These are phyloP conservation scores for Chinchilla lanigera DNA, from an alignment of 2,113 vertebrate genomes.

Conservation along the genomic window DNA sequence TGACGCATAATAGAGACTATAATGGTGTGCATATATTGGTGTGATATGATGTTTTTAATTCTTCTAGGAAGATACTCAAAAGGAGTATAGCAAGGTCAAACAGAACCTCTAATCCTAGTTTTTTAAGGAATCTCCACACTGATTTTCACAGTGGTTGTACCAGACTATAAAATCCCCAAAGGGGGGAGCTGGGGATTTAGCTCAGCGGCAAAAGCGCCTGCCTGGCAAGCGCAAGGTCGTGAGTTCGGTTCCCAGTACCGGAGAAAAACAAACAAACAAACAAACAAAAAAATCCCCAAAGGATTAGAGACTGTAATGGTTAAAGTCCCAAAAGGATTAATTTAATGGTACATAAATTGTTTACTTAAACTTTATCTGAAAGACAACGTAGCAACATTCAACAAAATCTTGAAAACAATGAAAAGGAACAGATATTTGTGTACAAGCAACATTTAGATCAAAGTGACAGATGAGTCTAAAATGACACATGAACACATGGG, in stretches of 20 bases:
- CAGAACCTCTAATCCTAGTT: no score
- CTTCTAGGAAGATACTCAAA: no score
- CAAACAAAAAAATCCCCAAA: background rate
- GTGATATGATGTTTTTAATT: no score
- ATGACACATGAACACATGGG: background rate
- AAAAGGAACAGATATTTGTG: background rate
- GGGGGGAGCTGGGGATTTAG: no score
- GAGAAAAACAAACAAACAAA: no score
- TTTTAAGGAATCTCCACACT: no score
- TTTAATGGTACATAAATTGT: conserved; percentile 1
- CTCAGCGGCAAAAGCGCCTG: no score
- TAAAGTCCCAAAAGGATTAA: background rate
- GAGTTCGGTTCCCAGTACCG: no score
- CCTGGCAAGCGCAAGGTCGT: no score
- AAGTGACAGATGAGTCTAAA: background rate
- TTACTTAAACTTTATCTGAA: conserved; percentile 37
- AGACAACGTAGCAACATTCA: conserved; percentile 22
- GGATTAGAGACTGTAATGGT: background rate
- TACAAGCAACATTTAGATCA: background rate
- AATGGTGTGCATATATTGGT: background rate
- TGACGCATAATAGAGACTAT: background rate
- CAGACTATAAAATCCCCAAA: no score
- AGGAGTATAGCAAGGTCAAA: no score
- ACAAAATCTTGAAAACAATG: conserved; percentile 18
- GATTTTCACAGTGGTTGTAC: no score